Evolutionary conservation across 2,797 vertebrate species (phyloP).

Genomic region (Malacoraja senta): DNA sequence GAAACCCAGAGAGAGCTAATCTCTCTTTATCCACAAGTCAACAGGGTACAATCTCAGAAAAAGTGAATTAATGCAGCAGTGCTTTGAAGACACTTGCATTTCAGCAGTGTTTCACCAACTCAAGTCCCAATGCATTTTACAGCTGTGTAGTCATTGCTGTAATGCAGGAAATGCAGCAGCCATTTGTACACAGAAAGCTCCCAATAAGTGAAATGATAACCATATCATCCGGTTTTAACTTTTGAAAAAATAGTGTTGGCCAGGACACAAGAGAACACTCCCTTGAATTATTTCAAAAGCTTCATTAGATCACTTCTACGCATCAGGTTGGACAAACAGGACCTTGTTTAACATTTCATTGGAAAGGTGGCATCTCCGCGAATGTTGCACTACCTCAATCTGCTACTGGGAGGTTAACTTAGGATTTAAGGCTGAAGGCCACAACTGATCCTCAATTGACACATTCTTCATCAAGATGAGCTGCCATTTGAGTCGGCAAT

Average conservation of each 20-base stretch:
- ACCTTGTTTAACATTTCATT: neutral
- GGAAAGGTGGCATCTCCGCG: neutral
- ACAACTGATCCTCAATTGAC: neutral
- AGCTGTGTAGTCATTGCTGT: neutral
- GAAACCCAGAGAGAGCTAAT: neutral
- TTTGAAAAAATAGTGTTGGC: neutral
- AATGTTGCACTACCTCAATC: neutral
- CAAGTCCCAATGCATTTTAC: no score
- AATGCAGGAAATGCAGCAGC: neutral
- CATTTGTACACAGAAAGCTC: neutral
- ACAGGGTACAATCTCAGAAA: neutral
- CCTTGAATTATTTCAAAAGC: neutral
- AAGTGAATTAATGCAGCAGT: no score
- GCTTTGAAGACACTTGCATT: no score
- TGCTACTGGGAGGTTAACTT: neutral
- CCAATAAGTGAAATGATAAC: no score
- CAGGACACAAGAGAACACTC: neutral
- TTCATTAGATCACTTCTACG: neutral
- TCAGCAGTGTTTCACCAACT: no score
- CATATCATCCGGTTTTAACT: neutral
- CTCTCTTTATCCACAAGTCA: neutral
- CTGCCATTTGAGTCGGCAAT: neutral
- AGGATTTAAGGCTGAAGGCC: neutral
- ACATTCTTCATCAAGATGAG: neutral
- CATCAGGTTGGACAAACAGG: neutral